Base-by-base conservation (phyloP, 1,140 invertebrate genomes). In the Catajapyx aquilonaris region DNA sequence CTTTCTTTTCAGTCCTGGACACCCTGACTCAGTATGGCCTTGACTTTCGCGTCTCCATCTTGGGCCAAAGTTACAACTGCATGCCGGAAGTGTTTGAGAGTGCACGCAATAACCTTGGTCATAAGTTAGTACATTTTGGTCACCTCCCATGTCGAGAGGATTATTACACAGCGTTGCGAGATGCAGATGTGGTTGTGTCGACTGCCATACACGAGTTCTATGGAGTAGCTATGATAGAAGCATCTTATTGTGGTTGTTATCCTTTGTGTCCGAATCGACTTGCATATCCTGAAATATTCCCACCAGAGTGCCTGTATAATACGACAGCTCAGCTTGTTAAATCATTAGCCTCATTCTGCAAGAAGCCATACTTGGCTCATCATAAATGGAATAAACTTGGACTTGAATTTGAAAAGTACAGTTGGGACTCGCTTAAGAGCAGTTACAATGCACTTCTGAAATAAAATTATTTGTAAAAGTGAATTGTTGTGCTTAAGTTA, bases 121-220 rank as follows among this genome's bases (percentile, higher is more conserved):
- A 53, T n/a, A 57, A 67, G 38, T 65, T 80, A 5, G 39, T 59
- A 7, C 53, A 68, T 47, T 78, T 66, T 64, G 76, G 76, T 4
- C 73, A 59, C 50, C 46, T 69, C 9, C 45, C 56, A 19, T 53
- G 49, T 2, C 67, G 69, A 41, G 55, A 61, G 21, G 60, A 69
- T 13, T 80, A 76, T 52, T 65, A 62, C 32, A 46, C 60, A 31
- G 51, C 71, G 10, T 49, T 80, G 34, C 36, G 51, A 1, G 44
- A 51, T 2, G 59, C 63, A 21, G 68, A 80, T 55, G 60, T 78
- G 40, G 71, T 68, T 18, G 58, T 80, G 10, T 78, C 75, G 1
- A 79, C 76, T n/a, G 71, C 76, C 2, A 56, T 64, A 19, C 76
- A 80, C 56, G 76, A 80, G 52, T 80, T 79, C 52, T 79, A 73